Evolutionary conservation across 2,888 invertebrate species (phyloP).

Genomic region (Gymnoscelis rufifasciata): DNA sequence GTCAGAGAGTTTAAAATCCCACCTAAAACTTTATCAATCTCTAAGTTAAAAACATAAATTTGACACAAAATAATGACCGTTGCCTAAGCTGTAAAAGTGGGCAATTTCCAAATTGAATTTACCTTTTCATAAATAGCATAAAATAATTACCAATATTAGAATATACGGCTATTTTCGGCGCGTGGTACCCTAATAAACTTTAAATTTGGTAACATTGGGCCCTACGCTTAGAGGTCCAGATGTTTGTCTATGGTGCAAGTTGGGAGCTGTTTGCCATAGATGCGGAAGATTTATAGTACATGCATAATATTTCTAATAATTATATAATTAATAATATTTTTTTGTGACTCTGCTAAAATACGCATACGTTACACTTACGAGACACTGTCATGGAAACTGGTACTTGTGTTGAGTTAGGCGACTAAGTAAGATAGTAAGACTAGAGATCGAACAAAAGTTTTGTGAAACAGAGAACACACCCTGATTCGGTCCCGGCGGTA

Average conservation of each 20-base stretch:
- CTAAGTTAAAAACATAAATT: neutral
- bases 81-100: conserved; percentile 24
- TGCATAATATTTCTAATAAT: too few species aligned
- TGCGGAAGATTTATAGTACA: too few species aligned
- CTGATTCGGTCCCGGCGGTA: too few species aligned
- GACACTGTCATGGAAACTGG: too few species aligned
- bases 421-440: too few species aligned
- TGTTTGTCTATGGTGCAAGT: conserved; percentile 37
- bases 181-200: conserved; percentile 51
- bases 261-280: neutral
- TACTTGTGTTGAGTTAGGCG: too few species aligned
- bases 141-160: conserved; percentile 36
- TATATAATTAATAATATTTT: too few species aligned
- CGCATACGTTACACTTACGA: too few species aligned
- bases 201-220: conserved; percentile 53
- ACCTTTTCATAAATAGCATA: conserved; percentile 32
- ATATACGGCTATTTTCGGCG: conserved; percentile 35
- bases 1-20: too few species aligned
- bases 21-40: neutral
- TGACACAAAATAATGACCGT: conserved; percentile 19
- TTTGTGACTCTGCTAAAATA: too few species aligned
- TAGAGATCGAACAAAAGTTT: too few species aligned
- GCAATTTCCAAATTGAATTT: conserved; percentile 27
- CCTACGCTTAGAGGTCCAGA: conserved; percentile 48
- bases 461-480: too few species aligned